A percentile compares a stretch with the other conserved stretches of the same genome.
Evolutionary conservation across 2,888 invertebrate genomes (phyloP).

Genomic region (Heliconius sara): DNA sequence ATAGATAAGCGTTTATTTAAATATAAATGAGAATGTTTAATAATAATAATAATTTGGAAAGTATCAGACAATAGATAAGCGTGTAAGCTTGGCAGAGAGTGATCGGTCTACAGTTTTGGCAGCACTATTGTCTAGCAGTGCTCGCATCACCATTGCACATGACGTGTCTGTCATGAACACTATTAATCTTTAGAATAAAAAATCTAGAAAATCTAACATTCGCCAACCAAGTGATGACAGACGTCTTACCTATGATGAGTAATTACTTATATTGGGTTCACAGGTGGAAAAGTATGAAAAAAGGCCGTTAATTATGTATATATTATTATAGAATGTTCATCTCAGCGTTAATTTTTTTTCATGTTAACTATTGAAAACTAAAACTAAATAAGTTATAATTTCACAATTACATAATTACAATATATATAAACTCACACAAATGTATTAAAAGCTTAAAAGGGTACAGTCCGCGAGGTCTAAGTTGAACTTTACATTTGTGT

Average conservation of each 20-base stretch:
- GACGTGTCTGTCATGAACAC: conserved; percentile 71
- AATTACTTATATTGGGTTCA: conserved; percentile 9
- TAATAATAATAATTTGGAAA: conserved; percentile 33
- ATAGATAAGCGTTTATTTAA: conserved; percentile 25
- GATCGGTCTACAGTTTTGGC: conserved; percentile 51
- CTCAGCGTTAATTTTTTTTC: neutral
- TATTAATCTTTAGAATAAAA: conserved; percentile 68
- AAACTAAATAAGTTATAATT: too few relatives aligned
- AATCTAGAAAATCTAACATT: conserved; percentile 49
- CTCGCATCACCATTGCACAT: conserved; percentile 57
- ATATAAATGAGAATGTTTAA: conserved; percentile 4
- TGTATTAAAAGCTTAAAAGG: too few relatives aligned
- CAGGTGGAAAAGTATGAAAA: conserved; percentile 16
- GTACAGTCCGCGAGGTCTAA: too few relatives aligned
- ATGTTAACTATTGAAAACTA: neutral
- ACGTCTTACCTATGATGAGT: conserved; percentile 30
- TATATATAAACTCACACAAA: too few relatives aligned
- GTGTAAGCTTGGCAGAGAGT: conserved; percentile 61
- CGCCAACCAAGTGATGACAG: conserved; percentile 44
- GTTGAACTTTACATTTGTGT: too few relatives aligned
- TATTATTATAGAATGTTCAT: too few relatives aligned
- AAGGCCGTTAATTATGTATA: neutral
- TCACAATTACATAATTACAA: too few relatives aligned
- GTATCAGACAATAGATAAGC: conserved; percentile 30
- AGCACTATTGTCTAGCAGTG: conserved; percentile 59